These are phyloP conservation scores for Drosophila athabasca DNA, from an alignment of 1,140 invertebrate genomes.

Conservation along the genomic window DNA sequence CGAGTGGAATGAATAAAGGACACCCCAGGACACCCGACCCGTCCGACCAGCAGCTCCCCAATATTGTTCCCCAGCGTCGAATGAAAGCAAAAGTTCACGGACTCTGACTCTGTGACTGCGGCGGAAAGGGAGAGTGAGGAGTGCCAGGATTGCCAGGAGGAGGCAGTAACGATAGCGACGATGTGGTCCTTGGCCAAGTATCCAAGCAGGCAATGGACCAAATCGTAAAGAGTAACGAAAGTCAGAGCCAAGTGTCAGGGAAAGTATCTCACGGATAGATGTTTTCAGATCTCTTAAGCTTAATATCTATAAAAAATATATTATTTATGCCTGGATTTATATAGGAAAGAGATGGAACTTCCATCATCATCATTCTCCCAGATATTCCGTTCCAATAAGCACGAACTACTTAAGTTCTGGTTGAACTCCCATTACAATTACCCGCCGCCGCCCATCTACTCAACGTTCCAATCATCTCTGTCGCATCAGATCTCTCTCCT, in stretches of 20 bases:
- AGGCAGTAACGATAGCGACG: background rate
- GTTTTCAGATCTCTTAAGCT: too few species aligned
- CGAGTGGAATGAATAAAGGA: conserved; percentile 48
- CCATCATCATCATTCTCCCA: too few species aligned
- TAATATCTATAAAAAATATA: too few species aligned
- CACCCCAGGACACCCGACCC: conserved; percentile 4
- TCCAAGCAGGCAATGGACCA: conserved; percentile 34
- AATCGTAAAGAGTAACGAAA: conserved; percentile 5
- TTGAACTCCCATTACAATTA: too few species aligned
- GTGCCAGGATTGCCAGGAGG: background rate
- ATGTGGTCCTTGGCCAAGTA: conserved; percentile 22
- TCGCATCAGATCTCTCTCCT: conserved; percentile 35
- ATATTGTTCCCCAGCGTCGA: conserved; percentile 72
- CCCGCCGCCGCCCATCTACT: conserved; percentile 1
- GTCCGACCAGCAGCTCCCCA: conserved; percentile 40
- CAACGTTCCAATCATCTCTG: conserved; percentile 21
- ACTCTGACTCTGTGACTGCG: conserved; percentile 4
- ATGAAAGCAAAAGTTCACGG: conserved; percentile 73
- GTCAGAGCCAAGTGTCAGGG: too few species aligned
- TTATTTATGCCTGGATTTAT: too few species aligned
- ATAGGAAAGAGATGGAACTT: too few species aligned
- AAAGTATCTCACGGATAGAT: too few species aligned
- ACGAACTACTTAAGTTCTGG: too few species aligned
- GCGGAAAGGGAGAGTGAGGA: background rate
- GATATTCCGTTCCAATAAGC: too few species aligned